Conservation (phyloP, 2,113 vertebrate genomes). For the Petaurus breviceps region DNA sequence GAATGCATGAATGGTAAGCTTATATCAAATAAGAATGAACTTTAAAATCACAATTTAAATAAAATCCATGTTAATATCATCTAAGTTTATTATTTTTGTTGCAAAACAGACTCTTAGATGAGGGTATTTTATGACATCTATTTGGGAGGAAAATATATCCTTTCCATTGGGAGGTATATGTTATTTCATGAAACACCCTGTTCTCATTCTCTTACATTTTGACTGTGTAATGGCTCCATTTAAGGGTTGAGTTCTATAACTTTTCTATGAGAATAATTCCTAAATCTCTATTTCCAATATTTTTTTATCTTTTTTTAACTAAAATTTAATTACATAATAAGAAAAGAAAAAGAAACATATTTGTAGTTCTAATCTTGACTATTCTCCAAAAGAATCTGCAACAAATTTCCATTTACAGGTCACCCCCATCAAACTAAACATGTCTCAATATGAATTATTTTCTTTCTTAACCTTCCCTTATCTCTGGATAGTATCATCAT, state of each 20-base stretch:
- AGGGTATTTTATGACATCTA: too few species aligned
- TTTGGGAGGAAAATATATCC: background rate
- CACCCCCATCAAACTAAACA: background rate
- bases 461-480: background rate
- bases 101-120: too few species aligned
- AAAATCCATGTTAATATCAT: background rate
- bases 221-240: background rate
- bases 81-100: too few species aligned
- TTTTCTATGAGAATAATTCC: too few species aligned
- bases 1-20: background rate
- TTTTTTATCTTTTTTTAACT: too few species aligned
- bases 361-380: background rate
- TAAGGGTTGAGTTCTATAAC: background rate
- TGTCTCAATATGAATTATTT: background rate
- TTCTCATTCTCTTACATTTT: background rate
- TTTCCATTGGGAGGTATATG: background rate
- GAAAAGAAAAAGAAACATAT: too few species aligned
- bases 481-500: background rate
- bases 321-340: too few species aligned
- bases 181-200: background rate
- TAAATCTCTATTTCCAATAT: too few species aligned
- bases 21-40: background rate
- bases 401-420: background rate
- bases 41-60: background rate
- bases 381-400: background rate